Percentiles rank a stretch among this genome's conserved stretches.
Conservation (phyloP, 2,888 invertebrate genomes). For the Orthonychiurus folsomi region DNA sequence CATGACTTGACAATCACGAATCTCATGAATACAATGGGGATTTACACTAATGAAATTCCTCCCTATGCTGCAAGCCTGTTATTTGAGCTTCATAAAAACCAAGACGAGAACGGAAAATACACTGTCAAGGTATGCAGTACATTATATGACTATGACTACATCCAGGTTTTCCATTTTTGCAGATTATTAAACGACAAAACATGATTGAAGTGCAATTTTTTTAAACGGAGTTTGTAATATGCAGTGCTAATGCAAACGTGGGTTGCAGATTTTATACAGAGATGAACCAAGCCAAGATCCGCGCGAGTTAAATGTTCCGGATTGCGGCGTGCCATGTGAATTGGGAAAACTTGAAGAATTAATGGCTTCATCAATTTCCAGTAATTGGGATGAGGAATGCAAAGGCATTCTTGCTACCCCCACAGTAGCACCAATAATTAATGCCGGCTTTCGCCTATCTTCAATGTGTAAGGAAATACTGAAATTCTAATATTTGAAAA, state of each 20-base stretch:
- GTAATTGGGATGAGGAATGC: conserved; percentile 10
- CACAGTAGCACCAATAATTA: too few species aligned
- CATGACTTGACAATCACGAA: conserved; percentile 75
- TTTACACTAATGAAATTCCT: conserved; percentile 47
- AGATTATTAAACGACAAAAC: too few species aligned
- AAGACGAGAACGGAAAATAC: conserved; percentile 45
- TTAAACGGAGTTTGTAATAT: too few species aligned
- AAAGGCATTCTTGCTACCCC: too few species aligned
- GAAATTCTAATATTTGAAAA: too few species aligned
- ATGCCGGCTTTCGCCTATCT: too few species aligned
- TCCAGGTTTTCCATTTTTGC: too few species aligned
- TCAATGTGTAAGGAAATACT: too few species aligned
- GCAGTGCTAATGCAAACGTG: too few species aligned
- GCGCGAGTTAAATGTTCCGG: background rate
- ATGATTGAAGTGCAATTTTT: too few species aligned
- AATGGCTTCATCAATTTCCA: background rate
- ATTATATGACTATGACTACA: too few species aligned
- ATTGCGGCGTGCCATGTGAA: conserved; percentile 7
- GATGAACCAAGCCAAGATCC: conserved; percentile 9
- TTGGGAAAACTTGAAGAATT: conserved; percentile 4
- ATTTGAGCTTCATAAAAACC: conserved; percentile 53
- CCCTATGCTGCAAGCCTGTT: conserved; percentile 53
- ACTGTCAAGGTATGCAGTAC: conserved; percentile 45
- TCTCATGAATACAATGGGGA: conserved; percentile 58
- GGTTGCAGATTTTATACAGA: conserved; percentile 12